phyloP scores from a whole-genome alignment of 2,113 vertebrate species.

The human (Homo sapiens) region DNA sequence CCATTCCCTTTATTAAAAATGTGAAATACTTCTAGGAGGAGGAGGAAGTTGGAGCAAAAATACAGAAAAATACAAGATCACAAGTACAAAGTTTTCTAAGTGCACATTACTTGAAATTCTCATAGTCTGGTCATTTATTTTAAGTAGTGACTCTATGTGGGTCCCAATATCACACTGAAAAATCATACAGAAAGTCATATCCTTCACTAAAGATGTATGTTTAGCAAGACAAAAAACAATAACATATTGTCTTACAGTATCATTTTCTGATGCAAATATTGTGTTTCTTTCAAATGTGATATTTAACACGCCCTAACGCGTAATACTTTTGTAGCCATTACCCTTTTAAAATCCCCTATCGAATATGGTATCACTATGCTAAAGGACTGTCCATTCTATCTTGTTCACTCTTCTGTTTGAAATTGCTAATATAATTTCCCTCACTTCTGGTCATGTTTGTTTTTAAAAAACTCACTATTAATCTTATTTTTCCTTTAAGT shows the following conservation, averaged over 20 bases:
- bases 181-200: not conserved
- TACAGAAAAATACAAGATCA: not conserved
- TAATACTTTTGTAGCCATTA: not conserved
- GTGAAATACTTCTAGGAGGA: not conserved
- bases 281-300: not conserved
- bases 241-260: not conserved
- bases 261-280: not conserved
- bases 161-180: not conserved
- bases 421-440: not conserved
- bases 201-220: not conserved
- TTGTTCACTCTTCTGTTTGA: conserved; percentile 36
- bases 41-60: not conserved
- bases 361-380: not conserved
- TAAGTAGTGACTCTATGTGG: not conserved
- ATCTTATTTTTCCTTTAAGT: conserved; percentile 31
- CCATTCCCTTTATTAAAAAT: not conserved
- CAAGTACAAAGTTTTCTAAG: conserved; percentile 5
- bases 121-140: not conserved
- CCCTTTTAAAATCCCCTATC: not conserved
- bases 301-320: conserved; percentile 25
- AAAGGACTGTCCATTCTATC: not conserved
- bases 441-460: not conserved
- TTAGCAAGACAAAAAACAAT: conserved; percentile 38
- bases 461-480: not conserved
- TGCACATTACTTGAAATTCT: not conserved